These are phyloP conservation scores for Crotalus horridus DNA, from an alignment of 2,113 vertebrate genomes.

Conservation along the genomic window DNA sequence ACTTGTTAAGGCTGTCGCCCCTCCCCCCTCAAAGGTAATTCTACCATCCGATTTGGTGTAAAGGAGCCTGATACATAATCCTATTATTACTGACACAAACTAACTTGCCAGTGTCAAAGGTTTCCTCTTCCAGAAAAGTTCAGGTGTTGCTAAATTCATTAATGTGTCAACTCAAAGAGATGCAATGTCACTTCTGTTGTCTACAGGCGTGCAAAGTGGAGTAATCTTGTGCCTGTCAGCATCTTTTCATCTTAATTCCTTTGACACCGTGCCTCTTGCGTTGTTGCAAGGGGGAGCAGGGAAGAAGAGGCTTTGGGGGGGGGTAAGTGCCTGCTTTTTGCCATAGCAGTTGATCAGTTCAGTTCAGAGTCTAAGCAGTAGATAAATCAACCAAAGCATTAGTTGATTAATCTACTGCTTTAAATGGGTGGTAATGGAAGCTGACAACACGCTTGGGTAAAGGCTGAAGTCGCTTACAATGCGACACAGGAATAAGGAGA, in stretches of 20 bases:
- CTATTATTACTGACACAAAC: conserved; percentile 87
- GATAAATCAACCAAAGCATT: neutral
- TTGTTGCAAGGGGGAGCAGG: conserved; percentile 68
- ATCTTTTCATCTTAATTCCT: conserved; percentile 86
- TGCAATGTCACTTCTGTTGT: conserved; percentile 83
- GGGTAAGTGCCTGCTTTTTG: conserved; percentile 69
- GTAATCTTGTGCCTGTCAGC: conserved; percentile 86
- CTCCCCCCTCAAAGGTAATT: conserved; percentile 78
- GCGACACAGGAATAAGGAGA: neutral
- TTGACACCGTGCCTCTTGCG: conserved; percentile 76
- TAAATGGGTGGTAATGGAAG: neutral
- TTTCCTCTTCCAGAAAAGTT: conserved; percentile 82
- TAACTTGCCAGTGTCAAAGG: conserved; percentile 82
- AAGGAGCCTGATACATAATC: conserved; percentile 74
- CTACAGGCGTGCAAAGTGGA: conserved; percentile 78
- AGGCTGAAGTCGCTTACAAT: neutral
- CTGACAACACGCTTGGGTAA: neutral
- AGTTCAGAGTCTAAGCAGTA: neutral
- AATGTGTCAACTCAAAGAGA: conserved; percentile 82
- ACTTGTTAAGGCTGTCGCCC: conserved; percentile 74
- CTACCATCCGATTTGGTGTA: conserved; percentile 76
- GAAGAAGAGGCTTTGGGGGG: conserved; percentile 51
- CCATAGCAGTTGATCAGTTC: conserved; percentile 68
- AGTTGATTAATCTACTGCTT: neutral
- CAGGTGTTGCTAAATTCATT: conserved; percentile 96